Evolutionary conservation across 2,113 vertebrate genomes (phyloP).

Genomic region (Dasyprocta punctata): DNA sequence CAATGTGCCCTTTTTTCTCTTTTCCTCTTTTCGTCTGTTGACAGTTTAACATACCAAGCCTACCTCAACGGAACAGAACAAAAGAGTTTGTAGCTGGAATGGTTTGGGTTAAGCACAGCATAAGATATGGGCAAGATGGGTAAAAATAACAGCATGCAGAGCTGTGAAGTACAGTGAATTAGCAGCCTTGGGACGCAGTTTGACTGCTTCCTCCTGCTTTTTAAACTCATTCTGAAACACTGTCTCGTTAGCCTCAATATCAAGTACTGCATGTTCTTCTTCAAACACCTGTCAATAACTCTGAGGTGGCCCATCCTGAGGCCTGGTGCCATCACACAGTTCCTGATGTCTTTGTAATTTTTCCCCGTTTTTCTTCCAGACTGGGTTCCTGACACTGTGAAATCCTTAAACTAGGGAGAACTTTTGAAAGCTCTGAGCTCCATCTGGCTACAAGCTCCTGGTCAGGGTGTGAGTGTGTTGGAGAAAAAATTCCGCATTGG

Average conservation of each 20-base stretch:
- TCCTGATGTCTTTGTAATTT: not conserved
- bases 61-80: slow-evolving; percentile 69
- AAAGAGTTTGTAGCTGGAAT: slow-evolving; percentile 68
- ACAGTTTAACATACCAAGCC: slow-evolving; percentile 81
- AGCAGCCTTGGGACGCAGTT: too few relatives aligned
- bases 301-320: not conserved
- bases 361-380: not conserved
- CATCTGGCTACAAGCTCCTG: not conserved
- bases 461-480: not conserved
- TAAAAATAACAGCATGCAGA: not conserved
- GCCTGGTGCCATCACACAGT: not conserved
- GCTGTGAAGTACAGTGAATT: not conserved
- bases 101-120: slow-evolving; percentile 59
- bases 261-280: not conserved
- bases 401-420: not conserved
- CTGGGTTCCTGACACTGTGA: not conserved
- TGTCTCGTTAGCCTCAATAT: not conserved
- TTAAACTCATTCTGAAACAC: not conserved
- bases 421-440: not conserved
- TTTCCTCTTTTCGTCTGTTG: slow-evolving; percentile 71
- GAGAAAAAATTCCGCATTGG: not conserved
- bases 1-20: slow-evolving; percentile 60
- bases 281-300: not conserved
- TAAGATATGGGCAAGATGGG: not conserved
- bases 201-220: not conserved